phyloP scores from a whole-genome alignment of 2,113 vertebrate species.

The Scartelaos histophorus region DNA sequence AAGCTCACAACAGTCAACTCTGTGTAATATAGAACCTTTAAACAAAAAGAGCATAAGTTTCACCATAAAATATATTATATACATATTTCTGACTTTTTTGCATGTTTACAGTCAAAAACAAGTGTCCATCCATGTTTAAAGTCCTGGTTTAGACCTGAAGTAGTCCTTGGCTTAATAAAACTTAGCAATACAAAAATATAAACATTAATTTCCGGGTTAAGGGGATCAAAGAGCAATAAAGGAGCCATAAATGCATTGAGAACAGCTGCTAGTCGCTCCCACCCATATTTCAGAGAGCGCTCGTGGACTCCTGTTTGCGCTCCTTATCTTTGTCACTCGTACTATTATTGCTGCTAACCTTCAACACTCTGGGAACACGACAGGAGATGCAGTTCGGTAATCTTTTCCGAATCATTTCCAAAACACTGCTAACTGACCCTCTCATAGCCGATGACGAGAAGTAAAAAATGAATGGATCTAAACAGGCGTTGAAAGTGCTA shows the following conservation, averaged over 20 bases:
- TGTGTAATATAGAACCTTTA: no score
- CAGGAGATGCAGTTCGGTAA: constrained; percentile 44
- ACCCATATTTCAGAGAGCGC: constrained; percentile 57
- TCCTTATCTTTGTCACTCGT: constrained; percentile 52
- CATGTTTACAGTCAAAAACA: not conserved
- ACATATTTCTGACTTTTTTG: no score
- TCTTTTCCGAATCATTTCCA: constrained; percentile 30
- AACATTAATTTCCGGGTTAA: constrained; percentile 54
- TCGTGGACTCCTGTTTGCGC: constrained; percentile 57
- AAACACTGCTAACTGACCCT: constrained; percentile 56
- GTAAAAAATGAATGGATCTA: constrained; percentile 90
- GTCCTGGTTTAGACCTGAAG: not conserved
- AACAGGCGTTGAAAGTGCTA: constrained; percentile 85
- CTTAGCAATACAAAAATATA: constrained; percentile 35
- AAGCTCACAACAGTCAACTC: no score
- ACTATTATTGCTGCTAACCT: constrained; percentile 10
- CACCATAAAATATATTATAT: no score
- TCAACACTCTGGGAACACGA: not conserved
- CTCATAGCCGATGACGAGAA: constrained; percentile 83
- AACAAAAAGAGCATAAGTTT: no score
- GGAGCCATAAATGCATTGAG: constrained; percentile 41
- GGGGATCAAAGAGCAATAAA: constrained; percentile 13
- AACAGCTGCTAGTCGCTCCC: constrained; percentile 23
- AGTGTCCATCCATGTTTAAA: not conserved
- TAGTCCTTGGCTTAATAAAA: not conserved